phyloP scores from a whole-genome alignment of 1,140 invertebrate species.

The Drosophila watanabei region DNA sequence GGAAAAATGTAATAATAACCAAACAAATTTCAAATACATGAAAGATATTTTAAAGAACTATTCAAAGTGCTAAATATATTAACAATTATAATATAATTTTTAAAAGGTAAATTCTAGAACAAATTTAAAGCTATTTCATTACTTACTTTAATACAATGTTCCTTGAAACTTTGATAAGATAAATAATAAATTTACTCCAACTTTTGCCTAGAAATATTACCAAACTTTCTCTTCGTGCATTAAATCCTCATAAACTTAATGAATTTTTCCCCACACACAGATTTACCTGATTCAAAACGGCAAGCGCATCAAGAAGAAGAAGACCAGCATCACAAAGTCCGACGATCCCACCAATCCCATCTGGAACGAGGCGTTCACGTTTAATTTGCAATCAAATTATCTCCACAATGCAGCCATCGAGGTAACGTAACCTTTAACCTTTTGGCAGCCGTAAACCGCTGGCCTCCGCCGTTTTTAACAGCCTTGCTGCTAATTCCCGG shows the following conservation, averaged over 20 bases:
- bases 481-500: conserved; percentile 34
- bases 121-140: not conserved
- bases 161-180: not conserved
- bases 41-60: not conserved
- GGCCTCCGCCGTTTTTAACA: conserved; percentile 34
- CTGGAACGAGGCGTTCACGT: conserved; percentile 97
- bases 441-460: conserved; percentile 11
- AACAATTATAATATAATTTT: not conserved
- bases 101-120: not conserved
- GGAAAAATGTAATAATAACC: too few relatives aligned
- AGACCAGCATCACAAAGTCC: conserved; percentile 95
- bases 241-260: not conserved
- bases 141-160: too few relatives aligned
- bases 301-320: conserved; percentile 94
- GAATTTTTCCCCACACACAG: conserved; percentile 36
- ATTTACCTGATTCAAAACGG: conserved; percentile 94
- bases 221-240: not conserved
- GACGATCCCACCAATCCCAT: conserved; percentile 95
- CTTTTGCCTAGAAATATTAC: accelerated
- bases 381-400: conserved; percentile 92
- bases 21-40: too few relatives aligned
- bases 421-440: conserved; percentile 85
- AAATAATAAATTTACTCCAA: too few relatives aligned
- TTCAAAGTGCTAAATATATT: not conserved
- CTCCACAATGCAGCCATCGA: conserved; percentile 91